Evolutionary conservation across 2,888 invertebrate genomes (phyloP), one percentile per base, ranked within the genome.

Genomic region (Eilema depressum): DNA sequence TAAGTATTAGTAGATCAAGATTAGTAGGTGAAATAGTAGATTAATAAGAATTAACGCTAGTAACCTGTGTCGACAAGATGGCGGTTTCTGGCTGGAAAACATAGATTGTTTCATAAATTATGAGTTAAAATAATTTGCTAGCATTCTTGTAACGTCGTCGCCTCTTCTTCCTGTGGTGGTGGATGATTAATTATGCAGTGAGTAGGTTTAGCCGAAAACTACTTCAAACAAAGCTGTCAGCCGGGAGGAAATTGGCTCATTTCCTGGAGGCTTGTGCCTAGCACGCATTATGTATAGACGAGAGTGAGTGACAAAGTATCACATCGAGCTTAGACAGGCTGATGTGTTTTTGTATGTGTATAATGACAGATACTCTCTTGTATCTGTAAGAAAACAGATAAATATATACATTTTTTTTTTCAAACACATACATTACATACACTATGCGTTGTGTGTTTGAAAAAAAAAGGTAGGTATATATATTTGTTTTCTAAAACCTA

Each of bases 151-250:
- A 53, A n/a, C 53, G 53, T 53, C 10, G n/a, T 53, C 10, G n/a
- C n/a, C 53, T 53, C 53, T 47, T 17, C 47, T 53, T 53, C 53
- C 53, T 53, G 53, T 53, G 53, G 53, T n/a, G 20, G 20, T 53
- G n/a, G n/a, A 53, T 53, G 53, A 53, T 53, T 53, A 53, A 53
- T 53, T 53, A 53, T 53, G 53, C 53, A 53, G 53, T 53, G 53
- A n/a, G 53, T 53, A 3, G 53, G n/a, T 53, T 53, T 2, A 20
- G n/a, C 53, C 53, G n/a, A 10, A 53, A 53, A 53, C 53, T 53
- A 53, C 53, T 53, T 53, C 53, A 53, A 53, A 53, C 53, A 53
- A 53, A 53, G 53, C 53, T 53, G 53, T 53, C n/a, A 53, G 53
- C 53, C 10, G 8, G 20, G 53, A 53, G 53, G 53, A 53, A 53